Percentiles rank a stretch among this genome's conserved stretches.
Conservation (phyloP, 2,888 invertebrate species). For the Trachelus troglodyta region DNA sequence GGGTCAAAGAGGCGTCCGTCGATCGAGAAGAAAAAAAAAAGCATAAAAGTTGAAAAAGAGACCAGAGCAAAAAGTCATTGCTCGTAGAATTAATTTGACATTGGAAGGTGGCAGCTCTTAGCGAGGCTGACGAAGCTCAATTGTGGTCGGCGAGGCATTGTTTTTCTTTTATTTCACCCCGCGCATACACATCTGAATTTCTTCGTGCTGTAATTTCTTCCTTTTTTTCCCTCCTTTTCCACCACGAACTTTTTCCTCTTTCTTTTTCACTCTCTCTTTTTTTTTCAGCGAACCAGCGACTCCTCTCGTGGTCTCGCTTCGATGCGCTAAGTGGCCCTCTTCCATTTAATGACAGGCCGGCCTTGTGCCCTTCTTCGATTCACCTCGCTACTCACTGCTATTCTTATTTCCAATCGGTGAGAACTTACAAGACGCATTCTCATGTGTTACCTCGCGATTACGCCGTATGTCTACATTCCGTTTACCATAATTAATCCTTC, state of each 20-base stretch:
- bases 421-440: background rate
- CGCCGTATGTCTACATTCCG: background rate
- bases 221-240: background rate
- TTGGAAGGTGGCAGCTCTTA: constrained; percentile 5
- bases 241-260: background rate
- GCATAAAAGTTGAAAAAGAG: background rate
- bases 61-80: background rate
- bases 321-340: constrained; percentile 47
- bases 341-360: constrained; percentile 48
- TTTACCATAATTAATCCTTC: background rate
- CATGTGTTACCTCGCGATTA: background rate
- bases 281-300: constrained; percentile 3
- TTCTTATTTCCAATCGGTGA: background rate
- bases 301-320: constrained; percentile 12
- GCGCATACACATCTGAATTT: background rate
- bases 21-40: background rate
- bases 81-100: constrained; percentile 3
- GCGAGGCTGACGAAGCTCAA: constrained; percentile 12
- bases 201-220: background rate
- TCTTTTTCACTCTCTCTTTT: background rate
- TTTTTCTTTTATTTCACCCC: constrained; percentile 15
- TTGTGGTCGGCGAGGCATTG: background rate
- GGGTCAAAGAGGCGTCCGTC: background rate
- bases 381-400: background rate
- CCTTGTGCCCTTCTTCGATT: constrained; percentile 16